A percentile compares a stretch with the other conserved stretches of the same genome.
These are phyloP conservation scores for Phrynocephalus versicolor DNA, from an alignment of 2,113 vertebrate species.

Conservation along the genomic window DNA sequence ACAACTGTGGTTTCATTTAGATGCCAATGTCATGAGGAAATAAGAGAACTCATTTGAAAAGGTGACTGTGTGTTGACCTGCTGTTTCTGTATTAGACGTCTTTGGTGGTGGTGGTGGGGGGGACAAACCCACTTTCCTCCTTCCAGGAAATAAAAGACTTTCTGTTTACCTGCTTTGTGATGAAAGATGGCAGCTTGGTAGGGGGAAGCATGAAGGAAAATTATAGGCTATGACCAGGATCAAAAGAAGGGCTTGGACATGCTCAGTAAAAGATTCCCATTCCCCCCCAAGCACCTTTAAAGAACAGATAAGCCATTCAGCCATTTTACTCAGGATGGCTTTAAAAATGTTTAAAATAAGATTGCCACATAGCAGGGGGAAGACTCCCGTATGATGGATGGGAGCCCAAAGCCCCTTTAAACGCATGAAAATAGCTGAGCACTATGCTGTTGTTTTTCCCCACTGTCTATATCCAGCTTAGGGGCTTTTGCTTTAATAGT, in stretches of 20 bases:
- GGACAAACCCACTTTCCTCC: not conserved
- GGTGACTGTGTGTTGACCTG: not conserved
- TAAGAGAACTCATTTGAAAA: conserved; percentile 14
- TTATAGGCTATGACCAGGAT: not conserved
- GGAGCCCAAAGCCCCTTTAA: not conserved
- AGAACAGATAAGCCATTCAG: not conserved
- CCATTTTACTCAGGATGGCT: not conserved
- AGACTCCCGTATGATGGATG: not conserved
- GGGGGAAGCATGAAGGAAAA: not conserved
- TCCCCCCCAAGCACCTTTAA: not conserved
- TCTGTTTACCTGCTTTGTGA: not conserved
- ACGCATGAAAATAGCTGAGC: not conserved
- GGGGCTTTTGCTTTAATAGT: too few relatives aligned
- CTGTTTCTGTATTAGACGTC: not conserved
- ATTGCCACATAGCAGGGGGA: not conserved
- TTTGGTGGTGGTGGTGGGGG: too few relatives aligned
- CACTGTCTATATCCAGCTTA: too few relatives aligned
- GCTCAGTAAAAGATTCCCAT: not conserved
- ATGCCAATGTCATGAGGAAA: conserved; percentile 21
- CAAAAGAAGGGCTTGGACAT: not conserved
- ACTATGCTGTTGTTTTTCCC: too few relatives aligned
- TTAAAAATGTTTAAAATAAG: not conserved
- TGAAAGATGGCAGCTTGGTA: not conserved
- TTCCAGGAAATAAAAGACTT: not conserved
- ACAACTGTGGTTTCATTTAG: conserved; percentile 17